A percentile compares a stretch with the other conserved stretches of the same genome.
Evolutionary conservation across 2,797 vertebrate species (phyloP).

Genomic region (Menidia menidia): DNA sequence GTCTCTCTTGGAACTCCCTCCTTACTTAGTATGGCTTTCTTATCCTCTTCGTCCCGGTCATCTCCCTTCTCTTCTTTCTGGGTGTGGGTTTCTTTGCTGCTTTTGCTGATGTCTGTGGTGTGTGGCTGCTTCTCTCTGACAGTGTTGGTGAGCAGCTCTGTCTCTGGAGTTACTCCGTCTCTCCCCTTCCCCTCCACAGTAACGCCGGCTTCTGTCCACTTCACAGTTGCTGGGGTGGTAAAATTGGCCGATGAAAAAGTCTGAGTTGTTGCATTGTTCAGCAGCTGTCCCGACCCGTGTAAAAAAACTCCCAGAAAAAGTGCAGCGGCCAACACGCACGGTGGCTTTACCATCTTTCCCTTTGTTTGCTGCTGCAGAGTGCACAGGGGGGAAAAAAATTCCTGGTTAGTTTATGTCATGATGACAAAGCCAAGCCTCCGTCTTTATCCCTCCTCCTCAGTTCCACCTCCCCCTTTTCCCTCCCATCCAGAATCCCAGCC

Average conservation of each 20-base stretch:
- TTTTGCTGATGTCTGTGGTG: conserved; percentile 8
- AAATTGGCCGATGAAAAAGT: conserved; percentile 13
- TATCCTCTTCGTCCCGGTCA: conserved; percentile 17
- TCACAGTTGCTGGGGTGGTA: conserved; percentile 7
- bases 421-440: conserved; percentile 60
- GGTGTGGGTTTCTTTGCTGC: conserved; percentile 4
- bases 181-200: conserved; percentile 27
- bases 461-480: conserved; percentile 28
- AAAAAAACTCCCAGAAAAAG: conserved; percentile 47
- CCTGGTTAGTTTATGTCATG: conserved; percentile 34
- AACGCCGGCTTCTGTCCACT: conserved; percentile 25
- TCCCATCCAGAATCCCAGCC: conserved; percentile 32
- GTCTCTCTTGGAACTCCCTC: background rate
- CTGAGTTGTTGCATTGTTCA: conserved; percentile 17
- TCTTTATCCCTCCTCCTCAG: conserved; percentile 42
- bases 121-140: conserved; percentile 20
- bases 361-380: conserved; percentile 52
- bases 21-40: conserved; percentile 57
- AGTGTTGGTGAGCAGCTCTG: conserved; percentile 10
- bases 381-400: background rate
- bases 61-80: conserved; percentile 20
- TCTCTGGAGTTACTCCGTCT: conserved; percentile 7
- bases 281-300: conserved; percentile 9
- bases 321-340: conserved; percentile 48
- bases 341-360: conserved; percentile 67